Evolutionary conservation across 2,113 vertebrate genomes (phyloP).

Genomic region (Clupea harengus): DNA sequence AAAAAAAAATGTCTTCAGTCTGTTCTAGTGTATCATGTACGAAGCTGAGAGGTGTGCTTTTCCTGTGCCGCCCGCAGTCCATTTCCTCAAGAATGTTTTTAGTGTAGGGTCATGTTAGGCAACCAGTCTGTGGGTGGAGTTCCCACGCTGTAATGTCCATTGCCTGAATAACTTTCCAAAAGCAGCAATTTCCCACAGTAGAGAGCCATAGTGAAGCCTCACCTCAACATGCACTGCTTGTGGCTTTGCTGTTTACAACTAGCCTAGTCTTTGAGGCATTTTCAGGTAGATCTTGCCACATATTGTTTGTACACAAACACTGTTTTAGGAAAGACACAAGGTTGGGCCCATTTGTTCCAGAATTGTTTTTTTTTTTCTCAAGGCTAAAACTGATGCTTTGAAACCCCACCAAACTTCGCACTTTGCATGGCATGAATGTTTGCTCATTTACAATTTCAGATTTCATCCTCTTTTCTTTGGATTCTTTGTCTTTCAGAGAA

Average conservation of each 20-base stretch:
- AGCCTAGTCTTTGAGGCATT: not conserved
- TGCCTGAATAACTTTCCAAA: slow-evolving; percentile 14
- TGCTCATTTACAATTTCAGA: not conserved
- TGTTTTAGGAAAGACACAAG: not conserved
- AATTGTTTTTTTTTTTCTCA: not conserved
- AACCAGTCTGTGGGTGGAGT: not conserved
- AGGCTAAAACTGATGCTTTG: not conserved
- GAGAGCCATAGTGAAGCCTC: not conserved
- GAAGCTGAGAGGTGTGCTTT: slow-evolving; percentile 1
- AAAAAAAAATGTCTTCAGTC: not conserved
- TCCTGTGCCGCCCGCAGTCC: slow-evolving; percentile 9
- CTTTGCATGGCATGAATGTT: slow-evolving; percentile 8
- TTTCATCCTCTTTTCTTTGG: not conserved
- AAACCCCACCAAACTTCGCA: not conserved
- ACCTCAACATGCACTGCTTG: not conserved
- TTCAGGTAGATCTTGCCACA: not conserved
- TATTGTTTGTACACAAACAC: not conserved
- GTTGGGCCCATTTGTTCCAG: not conserved
- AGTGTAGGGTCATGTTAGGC: slow-evolving; percentile 19
- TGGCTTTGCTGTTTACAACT: not conserved
- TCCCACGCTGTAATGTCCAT: slow-evolving; percentile 3
- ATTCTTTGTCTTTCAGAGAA: not conserved
- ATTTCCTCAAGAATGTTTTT: slow-evolving; percentile 21
- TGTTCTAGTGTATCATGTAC: not conserved
- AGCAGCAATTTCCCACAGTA: slow-evolving; percentile 12